phyloP scores from a whole-genome alignment of 2,113 vertebrate species.

The Aptenodytes forsteri region DNA sequence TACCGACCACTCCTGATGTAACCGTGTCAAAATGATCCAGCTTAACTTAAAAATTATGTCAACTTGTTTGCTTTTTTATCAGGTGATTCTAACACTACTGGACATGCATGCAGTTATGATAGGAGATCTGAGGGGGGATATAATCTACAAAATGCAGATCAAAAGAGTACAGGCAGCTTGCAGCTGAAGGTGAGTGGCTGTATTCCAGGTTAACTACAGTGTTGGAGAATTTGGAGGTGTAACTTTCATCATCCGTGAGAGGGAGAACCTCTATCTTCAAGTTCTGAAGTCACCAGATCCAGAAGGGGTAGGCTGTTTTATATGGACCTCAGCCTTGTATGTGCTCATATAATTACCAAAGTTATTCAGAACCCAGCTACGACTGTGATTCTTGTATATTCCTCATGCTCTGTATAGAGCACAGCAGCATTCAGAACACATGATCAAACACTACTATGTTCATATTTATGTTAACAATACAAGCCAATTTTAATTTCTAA shows the following conservation, averaged over 20 bases:
- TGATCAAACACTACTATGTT: not conserved
- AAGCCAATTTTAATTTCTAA: not conserved
- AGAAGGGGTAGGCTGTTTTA: not conserved
- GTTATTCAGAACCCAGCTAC: not conserved
- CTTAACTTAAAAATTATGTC: not conserved
- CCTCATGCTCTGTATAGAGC: not conserved
- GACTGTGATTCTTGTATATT: not conserved
- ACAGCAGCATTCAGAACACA: not conserved
- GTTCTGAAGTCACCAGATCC: not conserved
- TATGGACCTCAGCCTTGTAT: not conserved
- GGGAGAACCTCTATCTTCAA: not conserved
- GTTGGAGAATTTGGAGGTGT: not conserved
- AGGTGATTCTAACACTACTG: not conserved
- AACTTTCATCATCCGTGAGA: not conserved
- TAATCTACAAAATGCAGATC: not conserved
- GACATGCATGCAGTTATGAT: not conserved
- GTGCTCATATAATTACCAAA: not conserved
- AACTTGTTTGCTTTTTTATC: not conserved
- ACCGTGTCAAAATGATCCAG: not conserved
- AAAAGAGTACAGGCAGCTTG: not conserved
- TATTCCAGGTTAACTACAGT: not conserved
- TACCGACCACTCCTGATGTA: not conserved
- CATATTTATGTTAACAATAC: not conserved
- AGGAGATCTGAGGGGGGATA: not conserved
- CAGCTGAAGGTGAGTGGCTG: not conserved